Base-by-base conservation (phyloP, 2,113 vertebrate species). In the Megalops atlanticus region DNA sequence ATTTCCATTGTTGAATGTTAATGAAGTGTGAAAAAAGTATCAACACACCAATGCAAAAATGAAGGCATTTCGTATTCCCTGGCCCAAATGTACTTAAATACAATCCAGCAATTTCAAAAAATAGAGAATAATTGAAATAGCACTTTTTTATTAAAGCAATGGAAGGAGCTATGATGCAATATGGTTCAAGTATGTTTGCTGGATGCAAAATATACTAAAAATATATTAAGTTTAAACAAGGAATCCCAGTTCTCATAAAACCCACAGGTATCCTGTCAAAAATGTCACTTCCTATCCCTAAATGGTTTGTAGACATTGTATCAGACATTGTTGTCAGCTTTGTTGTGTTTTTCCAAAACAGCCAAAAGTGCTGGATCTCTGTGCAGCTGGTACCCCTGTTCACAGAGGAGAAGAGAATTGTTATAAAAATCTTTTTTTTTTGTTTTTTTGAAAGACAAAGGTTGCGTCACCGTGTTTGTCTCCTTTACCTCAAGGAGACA, bases 81-180 rank as follows among this genome's bases (percentile, higher is more conserved):
- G n/a, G n/a, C n/a, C n/a, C n/a, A 54, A 54, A 49, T 49, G 18
- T 49, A 49, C 18, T 24, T 54, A 21, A 0, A 54, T 54, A 54
- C 4, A 24, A 54, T 54, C 16, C 18, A 24, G 18, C 4, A 4
- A 21, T 54, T 54, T 54, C 2, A 54, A 24, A 6, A 21, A 54
- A 54, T 49, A 2, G 47, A 49, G 74, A 72, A 82, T 85, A 85
- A 91, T 89, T 87, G 87, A n/a, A n/a, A n/a, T n/a, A n/a, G n/a
- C n/a, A n/a, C n/a, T n/a, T n/a, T n/a, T n/a, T n/a, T n/a, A n/a
- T n/a, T n/a, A n/a, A n/a, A n/a, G n/a, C n/a, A n/a, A n/a, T n/a
- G n/a, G n/a, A n/a, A n/a, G n/a, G n/a, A n/a, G 84, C 87, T 80
- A 81, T 84, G 84, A 84, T 82, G 85, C 80, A 41, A 83, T 16